phyloP scores from a whole-genome alignment of 1,140 invertebrate genomes.

The Drosophila orena region DNA sequence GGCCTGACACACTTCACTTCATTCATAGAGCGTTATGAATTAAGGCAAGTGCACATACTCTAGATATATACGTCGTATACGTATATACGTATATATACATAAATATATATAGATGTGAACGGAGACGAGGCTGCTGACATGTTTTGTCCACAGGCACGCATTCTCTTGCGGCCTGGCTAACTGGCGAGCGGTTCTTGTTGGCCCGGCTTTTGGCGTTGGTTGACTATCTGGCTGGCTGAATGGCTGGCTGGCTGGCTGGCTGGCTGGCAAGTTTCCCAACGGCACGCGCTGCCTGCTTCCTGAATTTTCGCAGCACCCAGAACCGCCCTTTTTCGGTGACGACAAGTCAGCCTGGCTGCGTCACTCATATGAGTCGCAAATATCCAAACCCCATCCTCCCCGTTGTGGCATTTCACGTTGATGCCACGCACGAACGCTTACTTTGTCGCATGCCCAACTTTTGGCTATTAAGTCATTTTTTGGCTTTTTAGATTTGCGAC shows the following conservation, averaged over 20 bases:
- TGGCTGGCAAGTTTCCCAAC: slow-evolving; percentile 75
- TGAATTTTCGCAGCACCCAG: slow-evolving; percentile 1
- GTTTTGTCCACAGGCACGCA: slow-evolving; percentile 82
- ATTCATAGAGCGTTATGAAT: slow-evolving; percentile 71
- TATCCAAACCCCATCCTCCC: slow-evolving; percentile 51
- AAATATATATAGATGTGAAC: slow-evolving; percentile 3
- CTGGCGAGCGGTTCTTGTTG: slow-evolving; percentile 39
- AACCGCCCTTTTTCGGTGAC: slow-evolving; percentile 20
- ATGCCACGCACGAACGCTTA: slow-evolving; percentile 81
- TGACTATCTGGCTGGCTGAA: slow-evolving; percentile 66
- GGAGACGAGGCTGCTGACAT: slow-evolving; percentile 76
- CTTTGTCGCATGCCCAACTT: slow-evolving; percentile 82
- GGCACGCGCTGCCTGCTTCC: slow-evolving; percentile 65
- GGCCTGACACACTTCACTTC: slow-evolving; percentile 52
- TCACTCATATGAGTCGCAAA: slow-evolving; percentile 80
- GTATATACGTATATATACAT: slow-evolving; percentile 1
- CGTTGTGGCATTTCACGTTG: slow-evolving; percentile 30
- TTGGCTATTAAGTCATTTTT: slow-evolving; percentile 83
- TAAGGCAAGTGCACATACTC: slow-evolving; percentile 30
- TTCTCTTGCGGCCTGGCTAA: slow-evolving; percentile 72
- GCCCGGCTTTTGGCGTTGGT: slow-evolving; percentile 14
- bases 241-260: slow-evolving; percentile 57
- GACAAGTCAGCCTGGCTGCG: slow-evolving; percentile 73
- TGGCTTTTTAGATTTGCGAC: slow-evolving; percentile 81
- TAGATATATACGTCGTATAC: too few relatives aligned